Evolutionary conservation across 2,888 invertebrate genomes (phyloP).

Genomic region (Himalopsyche japonica): DNA sequence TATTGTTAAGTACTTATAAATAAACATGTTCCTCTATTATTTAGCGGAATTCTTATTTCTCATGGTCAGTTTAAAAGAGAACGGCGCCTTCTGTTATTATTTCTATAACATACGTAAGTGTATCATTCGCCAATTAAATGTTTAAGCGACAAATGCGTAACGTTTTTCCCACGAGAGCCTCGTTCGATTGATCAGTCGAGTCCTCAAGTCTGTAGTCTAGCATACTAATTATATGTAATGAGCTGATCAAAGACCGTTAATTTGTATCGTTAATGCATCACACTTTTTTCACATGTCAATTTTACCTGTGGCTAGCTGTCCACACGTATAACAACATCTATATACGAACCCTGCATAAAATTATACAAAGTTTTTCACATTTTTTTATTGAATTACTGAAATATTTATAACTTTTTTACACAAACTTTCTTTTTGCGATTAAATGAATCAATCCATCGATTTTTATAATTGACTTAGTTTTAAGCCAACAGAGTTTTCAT

Average conservation of each 20-base stretch:
- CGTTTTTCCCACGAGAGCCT: background rate
- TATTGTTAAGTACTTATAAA: background rate
- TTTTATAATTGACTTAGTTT: too few species aligned
- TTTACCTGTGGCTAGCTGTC: background rate
- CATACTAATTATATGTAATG: slow-evolving; percentile 2
- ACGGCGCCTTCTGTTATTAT: background rate
- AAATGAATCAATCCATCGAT: too few species aligned
- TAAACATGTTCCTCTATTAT: background rate
- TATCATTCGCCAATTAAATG: background rate
- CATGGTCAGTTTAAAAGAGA: background rate
- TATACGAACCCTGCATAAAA: too few species aligned
- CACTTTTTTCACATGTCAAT: background rate
- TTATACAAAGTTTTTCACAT: too few species aligned
- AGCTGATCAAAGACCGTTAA: background rate
- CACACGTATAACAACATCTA: background rate
- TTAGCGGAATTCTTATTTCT: background rate
- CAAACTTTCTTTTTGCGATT: too few species aligned
- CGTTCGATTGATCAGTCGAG: background rate
- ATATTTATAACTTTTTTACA: too few species aligned
- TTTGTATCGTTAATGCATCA: background rate
- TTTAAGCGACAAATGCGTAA: background rate
- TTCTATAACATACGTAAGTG: background rate
- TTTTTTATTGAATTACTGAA: too few species aligned
- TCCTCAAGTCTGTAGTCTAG: background rate
- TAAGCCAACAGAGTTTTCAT: too few species aligned